Percentiles rank a stretch among this genome's conserved stretches.
These are phyloP conservation scores for Patiria miniata DNA, from an alignment of 35 echinoderm and acorn worm genomes.

Conservation along the genomic window DNA sequence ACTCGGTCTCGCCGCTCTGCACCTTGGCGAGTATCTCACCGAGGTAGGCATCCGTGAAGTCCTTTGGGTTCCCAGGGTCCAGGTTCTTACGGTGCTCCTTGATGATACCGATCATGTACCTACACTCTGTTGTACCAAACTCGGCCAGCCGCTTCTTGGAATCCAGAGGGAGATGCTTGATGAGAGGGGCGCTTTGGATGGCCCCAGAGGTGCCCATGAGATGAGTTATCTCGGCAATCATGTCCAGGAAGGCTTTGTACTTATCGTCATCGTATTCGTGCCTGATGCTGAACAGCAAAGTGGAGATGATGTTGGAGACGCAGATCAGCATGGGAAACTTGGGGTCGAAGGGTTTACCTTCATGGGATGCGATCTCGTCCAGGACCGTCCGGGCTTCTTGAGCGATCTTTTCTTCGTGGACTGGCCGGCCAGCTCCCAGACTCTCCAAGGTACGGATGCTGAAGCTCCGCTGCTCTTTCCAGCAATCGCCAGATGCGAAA, in stretches of 20 bases:
- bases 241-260: conserved; percentile 17
- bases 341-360: neutral
- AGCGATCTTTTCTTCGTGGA: neutral
- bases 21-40: neutral
- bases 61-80: conserved; percentile 20
- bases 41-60: conserved; percentile 39
- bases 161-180: neutral
- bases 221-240: conserved; percentile 26
- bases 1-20: neutral
- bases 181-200: neutral
- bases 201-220: conserved; percentile 15
- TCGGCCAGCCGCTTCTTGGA: neutral
- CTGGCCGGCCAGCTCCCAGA: neutral
- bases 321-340: conserved; percentile 1
- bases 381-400: neutral
- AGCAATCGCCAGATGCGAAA: neutral
- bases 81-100: neutral
- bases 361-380: neutral
- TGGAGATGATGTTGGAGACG: conserved; percentile 43
- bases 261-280: conserved; percentile 22
- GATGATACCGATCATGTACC: conserved; percentile 8
- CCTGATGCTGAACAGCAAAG: conserved; percentile 36
- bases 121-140: neutral
- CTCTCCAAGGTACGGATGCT: neutral
- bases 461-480: conserved; percentile 6